Conservation (phyloP, 2,113 vertebrate species). For the Gymnocephalus cernua region DNA sequence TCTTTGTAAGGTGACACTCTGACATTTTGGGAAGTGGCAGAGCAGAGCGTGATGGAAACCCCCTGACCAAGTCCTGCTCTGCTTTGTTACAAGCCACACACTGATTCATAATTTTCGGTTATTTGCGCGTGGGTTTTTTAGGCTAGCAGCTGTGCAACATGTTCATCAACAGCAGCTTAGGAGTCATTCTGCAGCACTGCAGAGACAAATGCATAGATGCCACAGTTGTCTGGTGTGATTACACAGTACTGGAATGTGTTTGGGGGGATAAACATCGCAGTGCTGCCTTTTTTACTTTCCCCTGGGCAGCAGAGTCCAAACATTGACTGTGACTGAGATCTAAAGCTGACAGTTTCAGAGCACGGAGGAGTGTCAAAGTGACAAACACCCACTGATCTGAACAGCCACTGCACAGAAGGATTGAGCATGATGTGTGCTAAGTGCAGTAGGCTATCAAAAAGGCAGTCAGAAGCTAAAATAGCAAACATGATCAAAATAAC, state of each 20-base stretch:
- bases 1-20: constrained; percentile 90
- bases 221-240: constrained; percentile 50
- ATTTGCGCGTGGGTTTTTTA: not conserved
- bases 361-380: constrained; percentile 9
- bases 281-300: constrained; percentile 53
- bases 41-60: constrained; percentile 69
- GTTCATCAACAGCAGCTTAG: constrained; percentile 57
- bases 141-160: constrained; percentile 34
- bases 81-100: not conserved
- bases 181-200: constrained; percentile 9
- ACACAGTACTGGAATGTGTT: constrained; percentile 52
- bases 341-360: constrained; percentile 50
- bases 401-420: not conserved
- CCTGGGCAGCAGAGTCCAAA: constrained; percentile 57
- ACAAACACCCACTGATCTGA: constrained; percentile 4
- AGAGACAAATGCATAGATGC: constrained; percentile 1
- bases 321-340: constrained; percentile 50
- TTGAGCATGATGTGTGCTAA: not conserved
- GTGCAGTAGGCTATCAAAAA: not conserved
- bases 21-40: constrained; percentile 85
- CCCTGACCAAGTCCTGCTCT: constrained; percentile 42
- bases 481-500: no score
- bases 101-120: constrained; percentile 52
- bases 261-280: constrained; percentile 50
- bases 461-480: no score